A percentile compares a stretch with the other conserved stretches of the same genome.
Conservation (phyloP, 92 coral and sea anemone genomes). For the Zoanthus sociatus region DNA sequence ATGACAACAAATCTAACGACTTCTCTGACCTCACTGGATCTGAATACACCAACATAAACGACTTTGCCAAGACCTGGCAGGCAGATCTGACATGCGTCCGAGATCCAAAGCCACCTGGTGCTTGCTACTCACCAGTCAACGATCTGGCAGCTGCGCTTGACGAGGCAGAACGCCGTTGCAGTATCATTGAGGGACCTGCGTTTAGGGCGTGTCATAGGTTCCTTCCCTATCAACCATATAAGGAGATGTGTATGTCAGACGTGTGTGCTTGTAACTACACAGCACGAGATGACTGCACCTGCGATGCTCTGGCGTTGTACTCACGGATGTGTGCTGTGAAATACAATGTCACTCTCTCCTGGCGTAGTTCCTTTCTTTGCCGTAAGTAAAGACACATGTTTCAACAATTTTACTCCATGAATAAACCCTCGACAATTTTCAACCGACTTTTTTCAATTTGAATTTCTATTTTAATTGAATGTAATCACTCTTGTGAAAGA, state of each 20-base stretch:
- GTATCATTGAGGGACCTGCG: slow-evolving; percentile 43
- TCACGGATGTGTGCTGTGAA: slow-evolving; percentile 89
- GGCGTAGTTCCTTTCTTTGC: slow-evolving; percentile 73
- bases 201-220: slow-evolving; percentile 70
- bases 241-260: slow-evolving; percentile 79
- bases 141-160: slow-evolving; percentile 23
- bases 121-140: slow-evolving; percentile 61
- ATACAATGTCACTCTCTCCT: slow-evolving; percentile 67
- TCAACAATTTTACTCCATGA: background rate
- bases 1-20: slow-evolving; percentile 81
- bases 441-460: background rate
- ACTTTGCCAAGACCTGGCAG: slow-evolving; percentile 70
- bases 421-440: background rate
- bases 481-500: background rate
- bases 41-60: slow-evolving; percentile 34
- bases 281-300: slow-evolving; percentile 67
- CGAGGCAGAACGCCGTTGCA: slow-evolving; percentile 67
- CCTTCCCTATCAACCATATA: slow-evolving; percentile 61
- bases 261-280: slow-evolving; percentile 82
- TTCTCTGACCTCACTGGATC: slow-evolving; percentile 56
- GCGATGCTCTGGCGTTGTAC: slow-evolving; percentile 84
- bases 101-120: slow-evolving; percentile 35
- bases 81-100: slow-evolving; percentile 63
- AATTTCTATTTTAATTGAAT: background rate
- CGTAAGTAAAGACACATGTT: slow-evolving; percentile 71